A percentile compares a stretch with the other conserved stretches of the same genome.
phyloP scores from a whole-genome alignment of 2,797 vertebrate species.

The Cuculus canorus region DNA sequence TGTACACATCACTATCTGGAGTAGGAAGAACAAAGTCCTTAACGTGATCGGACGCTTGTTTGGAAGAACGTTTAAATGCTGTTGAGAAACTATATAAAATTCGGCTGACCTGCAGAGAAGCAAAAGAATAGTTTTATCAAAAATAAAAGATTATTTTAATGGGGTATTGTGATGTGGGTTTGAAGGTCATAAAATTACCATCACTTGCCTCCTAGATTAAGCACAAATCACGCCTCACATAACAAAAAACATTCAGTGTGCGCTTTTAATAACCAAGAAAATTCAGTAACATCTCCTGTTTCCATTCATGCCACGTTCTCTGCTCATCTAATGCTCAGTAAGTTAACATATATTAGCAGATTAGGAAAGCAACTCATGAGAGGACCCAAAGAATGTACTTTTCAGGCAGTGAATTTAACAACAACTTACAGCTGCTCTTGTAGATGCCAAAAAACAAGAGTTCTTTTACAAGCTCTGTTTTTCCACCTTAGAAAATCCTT shows the following conservation, averaged over 20 bases:
- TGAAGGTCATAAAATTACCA: background rate
- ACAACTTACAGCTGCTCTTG: background rate
- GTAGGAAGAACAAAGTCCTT: conserved; percentile 83
- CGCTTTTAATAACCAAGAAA: background rate
- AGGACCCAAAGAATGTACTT: background rate
- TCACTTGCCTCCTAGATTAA: background rate
- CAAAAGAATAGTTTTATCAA: background rate
- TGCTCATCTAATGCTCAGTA: background rate
- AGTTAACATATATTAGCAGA: background rate
- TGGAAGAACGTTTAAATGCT: conserved; percentile 92
- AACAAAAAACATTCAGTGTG: background rate
- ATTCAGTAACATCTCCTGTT: background rate
- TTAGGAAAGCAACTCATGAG: background rate
- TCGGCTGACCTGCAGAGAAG: conserved; percentile 88
- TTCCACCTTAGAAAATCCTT: background rate
- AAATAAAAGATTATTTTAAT: background rate
- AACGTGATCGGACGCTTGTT: conserved; percentile 80
- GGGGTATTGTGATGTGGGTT: background rate
- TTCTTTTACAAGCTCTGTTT: background rate
- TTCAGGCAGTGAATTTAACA: background rate
- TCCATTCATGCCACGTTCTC: background rate
- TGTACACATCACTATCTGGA: conserved; percentile 89
- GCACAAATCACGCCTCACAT: background rate
- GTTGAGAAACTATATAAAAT: conserved; percentile 97
- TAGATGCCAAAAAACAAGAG: background rate